Conservation (phyloP, 1,140 invertebrate species). For the Platyscapa corneri region DNA sequence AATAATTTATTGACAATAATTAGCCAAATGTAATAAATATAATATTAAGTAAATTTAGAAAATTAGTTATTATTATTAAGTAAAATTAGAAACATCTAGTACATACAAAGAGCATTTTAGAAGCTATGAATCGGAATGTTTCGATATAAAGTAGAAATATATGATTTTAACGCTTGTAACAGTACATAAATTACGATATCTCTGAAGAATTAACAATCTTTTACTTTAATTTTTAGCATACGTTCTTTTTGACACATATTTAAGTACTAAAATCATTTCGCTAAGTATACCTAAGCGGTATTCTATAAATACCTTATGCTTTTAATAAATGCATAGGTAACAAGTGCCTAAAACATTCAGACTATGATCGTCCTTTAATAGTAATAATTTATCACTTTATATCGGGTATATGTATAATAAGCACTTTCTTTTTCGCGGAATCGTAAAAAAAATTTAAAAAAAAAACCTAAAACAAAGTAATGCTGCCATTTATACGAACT, state of each 20-base stretch:
- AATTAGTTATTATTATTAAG: too few species aligned
- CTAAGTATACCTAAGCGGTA: slow-evolving; percentile 46
- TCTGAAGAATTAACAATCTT: slow-evolving; percentile 49
- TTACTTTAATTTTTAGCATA: slow-evolving; percentile 47
- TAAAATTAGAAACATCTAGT: slow-evolving; percentile 35
- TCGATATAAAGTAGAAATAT: slow-evolving; percentile 52
- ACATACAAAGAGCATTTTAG: slow-evolving; percentile 34
- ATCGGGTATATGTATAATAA: slow-evolving; percentile 43
- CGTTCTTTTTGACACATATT: slow-evolving; percentile 44
- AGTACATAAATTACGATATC: slow-evolving; percentile 53
- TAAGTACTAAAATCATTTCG: slow-evolving; percentile 49
- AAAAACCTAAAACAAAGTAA: slow-evolving; percentile 43
- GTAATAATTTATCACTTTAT: slow-evolving; percentile 51
- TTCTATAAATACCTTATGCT: slow-evolving; percentile 46
- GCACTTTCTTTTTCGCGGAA: slow-evolving; percentile 30
- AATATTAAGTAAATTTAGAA: slow-evolving; percentile 20
- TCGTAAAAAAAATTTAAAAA: slow-evolving; percentile 36
- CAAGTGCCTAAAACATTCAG: slow-evolving; percentile 44
- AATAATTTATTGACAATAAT: slow-evolving; percentile 29
- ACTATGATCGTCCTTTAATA: slow-evolving; percentile 41
- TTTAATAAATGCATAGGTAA: slow-evolving; percentile 46
- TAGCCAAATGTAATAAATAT: slow-evolving; percentile 33
- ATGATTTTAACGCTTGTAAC: slow-evolving; percentile 53
- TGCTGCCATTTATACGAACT: slow-evolving; percentile 53
- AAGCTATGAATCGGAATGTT: slow-evolving; percentile 53